phyloP scores from a whole-genome alignment of 1,140 invertebrate genomes.

The Lethrus apterus region DNA sequence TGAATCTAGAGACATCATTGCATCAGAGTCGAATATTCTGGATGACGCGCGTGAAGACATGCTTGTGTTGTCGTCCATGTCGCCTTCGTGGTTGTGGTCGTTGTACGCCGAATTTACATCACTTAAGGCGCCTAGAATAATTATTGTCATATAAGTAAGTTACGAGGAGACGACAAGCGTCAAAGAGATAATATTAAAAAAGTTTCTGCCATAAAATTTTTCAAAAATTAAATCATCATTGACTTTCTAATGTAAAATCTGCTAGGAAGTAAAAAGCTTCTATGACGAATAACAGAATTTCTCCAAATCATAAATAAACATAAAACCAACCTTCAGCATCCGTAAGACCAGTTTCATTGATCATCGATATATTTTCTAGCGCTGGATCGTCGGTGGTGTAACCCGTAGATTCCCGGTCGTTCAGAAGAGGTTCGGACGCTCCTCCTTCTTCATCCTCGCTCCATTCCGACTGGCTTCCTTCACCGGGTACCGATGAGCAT shows the following conservation, averaged over 20 bases:
- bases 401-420: slow-evolving; percentile 61
- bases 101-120: slow-evolving; percentile 80
- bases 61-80: slow-evolving; percentile 69
- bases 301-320: no score
- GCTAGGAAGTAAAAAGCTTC: no score
- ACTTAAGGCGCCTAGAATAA: slow-evolving; percentile 58
- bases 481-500: slow-evolving; percentile 22
- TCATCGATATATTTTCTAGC: slow-evolving; percentile 72
- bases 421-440: slow-evolving; percentile 48
- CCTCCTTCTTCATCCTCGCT: slow-evolving; percentile 60
- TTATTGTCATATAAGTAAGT: no score
- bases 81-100: slow-evolving; percentile 64
- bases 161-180: no score
- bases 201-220: no score
- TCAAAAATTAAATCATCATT: neutral
- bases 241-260: neutral
- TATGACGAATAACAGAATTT: no score
- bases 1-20: slow-evolving; percentile 67
- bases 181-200: no score
- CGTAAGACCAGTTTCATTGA: slow-evolving; percentile 77
- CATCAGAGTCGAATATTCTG: slow-evolving; percentile 65
- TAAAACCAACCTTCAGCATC: slow-evolving; percentile 82
- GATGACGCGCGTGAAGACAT: slow-evolving; percentile 71
- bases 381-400: slow-evolving; percentile 78
- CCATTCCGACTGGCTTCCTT: slow-evolving; percentile 71